Evolutionary conservation across 2,888 invertebrate genomes (phyloP).

Genomic region (Fragum fragum): DNA sequence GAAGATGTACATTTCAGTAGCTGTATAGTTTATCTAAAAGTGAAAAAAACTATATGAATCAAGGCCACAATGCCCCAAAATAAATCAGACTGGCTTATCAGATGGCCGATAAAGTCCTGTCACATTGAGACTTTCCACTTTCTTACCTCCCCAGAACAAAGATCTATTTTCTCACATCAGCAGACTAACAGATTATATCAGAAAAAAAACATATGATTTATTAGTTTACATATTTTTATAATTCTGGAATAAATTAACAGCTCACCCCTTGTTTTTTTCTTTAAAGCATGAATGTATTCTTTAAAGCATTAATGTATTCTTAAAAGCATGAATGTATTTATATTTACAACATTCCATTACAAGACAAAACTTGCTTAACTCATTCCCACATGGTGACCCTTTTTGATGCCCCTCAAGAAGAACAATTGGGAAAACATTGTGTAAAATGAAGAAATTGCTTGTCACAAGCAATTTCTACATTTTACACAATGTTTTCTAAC

Average conservation of each 20-base stretch:
- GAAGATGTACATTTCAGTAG: background rate
- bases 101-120: background rate
- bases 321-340: too few species aligned
- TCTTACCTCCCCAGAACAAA: background rate
- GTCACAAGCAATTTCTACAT: too few species aligned
- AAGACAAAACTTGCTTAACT: too few species aligned
- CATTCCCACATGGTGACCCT: too few species aligned
- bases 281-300: too few species aligned
- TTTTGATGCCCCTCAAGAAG: too few species aligned
- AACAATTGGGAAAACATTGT: too few species aligned
- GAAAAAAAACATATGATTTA: constrained; percentile 1
- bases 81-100: constrained; percentile 3
- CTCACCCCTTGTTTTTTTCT: too few species aligned
- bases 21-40: background rate
- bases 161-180: constrained; percentile 3
- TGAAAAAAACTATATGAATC: background rate
- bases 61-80: background rate
- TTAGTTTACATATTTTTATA: constrained; percentile 7
- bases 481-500: too few species aligned
- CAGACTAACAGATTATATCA: background rate
- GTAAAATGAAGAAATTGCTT: too few species aligned
- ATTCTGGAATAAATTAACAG: background rate
- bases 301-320: too few species aligned
- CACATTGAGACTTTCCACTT: constrained; percentile 5
- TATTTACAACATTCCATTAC: too few species aligned